Evolutionary conservation across 2,113 vertebrate genomes (phyloP), one percentile per base, ranked within the genome.

Genomic region (Polypterus bichir): DNA sequence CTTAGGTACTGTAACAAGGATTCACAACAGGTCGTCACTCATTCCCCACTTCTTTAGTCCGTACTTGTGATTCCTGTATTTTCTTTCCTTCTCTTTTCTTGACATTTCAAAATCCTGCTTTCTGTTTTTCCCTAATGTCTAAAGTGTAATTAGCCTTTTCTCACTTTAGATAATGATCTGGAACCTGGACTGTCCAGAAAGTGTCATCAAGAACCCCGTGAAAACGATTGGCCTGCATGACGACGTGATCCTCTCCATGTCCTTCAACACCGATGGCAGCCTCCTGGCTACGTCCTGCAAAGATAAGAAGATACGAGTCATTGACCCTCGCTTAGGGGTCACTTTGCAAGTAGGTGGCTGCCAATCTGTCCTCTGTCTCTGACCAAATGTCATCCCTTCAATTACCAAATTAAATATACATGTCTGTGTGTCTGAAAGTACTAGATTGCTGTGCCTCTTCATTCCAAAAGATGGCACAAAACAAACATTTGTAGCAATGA

Each of bases 221-320:
- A 83, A 77, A 74, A 90, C 86, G 62, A 83, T 97, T 47, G 74
- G 70, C 0, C 76, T 73, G 68, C 93, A 97, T 72, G 75, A 78
- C 3, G 90, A 96, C 5, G 87, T 93, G 47, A 80, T 97, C 54
- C 86, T 96, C 46, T 96, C 93, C 68, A 91, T 97, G 90, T 92
- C 92, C 1, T 96, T 97, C 78, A 95, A 90, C 73, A 87, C 83
- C 6, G 83, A 93, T 0, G 91, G 93, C 66, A 93, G 88, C 72
- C 80, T 89, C n/a, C 65, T 97, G 53, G 91, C 91, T 69, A 94
- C 92, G 45, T 66, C 89, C 70, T 94, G 93, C 72, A 91, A 88
- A 68, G 93, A 96, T 78, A 88, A 70, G 69, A 96, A 87, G 70
- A 79, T 96, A 65, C 78, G 92, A 6, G 62, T 97, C 59, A 69